Conservation (phyloP, 1,140 invertebrate species). For the Lethocerus indicus region DNA sequence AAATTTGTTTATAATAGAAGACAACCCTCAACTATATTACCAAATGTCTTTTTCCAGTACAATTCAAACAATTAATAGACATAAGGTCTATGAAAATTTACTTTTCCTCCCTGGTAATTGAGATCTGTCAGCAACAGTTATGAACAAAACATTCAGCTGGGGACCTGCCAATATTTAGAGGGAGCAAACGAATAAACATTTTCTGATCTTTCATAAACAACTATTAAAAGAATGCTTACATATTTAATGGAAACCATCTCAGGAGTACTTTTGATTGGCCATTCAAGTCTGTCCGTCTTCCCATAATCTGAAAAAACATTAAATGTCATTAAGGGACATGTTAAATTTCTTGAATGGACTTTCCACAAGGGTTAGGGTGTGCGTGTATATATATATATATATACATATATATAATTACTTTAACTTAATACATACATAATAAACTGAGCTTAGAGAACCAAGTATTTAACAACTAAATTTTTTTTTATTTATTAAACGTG, state of each 20-base stretch:
- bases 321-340: too few species aligned
- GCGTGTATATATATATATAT: too few species aligned
- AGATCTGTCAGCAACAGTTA: neutral
- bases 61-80: neutral
- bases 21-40: neutral
- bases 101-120: neutral
- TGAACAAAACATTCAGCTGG: neutral
- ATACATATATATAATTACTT: too few species aligned
- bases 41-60: neutral
- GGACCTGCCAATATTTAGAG: neutral
- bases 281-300: conserved; percentile 36
- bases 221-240: conserved; percentile 35
- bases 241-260: conserved; percentile 46
- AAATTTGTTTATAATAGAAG: neutral
- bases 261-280: conserved; percentile 41
- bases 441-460: too few species aligned
- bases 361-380: too few species aligned
- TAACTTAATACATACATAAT: too few species aligned
- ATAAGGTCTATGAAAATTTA: neutral
- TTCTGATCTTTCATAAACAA: neutral
- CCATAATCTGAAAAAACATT: conserved; percentile 34
- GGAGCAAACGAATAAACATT: neutral
- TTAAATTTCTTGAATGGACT: too few species aligned
- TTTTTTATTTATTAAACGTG: too few species aligned
- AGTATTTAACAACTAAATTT: too few species aligned